Evolutionary conservation across 64 coral and sea anemone species (phyloP).

Genomic region (Dendrophyllia cribrosa): DNA sequence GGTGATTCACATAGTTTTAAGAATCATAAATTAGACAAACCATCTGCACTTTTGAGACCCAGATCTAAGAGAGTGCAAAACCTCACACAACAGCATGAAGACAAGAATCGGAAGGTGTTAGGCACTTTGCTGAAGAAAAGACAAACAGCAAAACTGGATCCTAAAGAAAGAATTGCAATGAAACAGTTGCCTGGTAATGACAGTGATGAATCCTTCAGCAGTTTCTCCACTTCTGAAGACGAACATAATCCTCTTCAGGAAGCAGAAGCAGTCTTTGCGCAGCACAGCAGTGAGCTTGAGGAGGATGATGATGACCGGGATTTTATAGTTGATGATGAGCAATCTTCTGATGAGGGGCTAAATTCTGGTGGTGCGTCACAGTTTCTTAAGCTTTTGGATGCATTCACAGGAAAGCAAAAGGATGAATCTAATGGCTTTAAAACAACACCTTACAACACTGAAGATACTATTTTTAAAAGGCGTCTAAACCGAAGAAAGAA

Average conservation of each 20-base stretch:
- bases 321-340: slow-evolving; percentile 82
- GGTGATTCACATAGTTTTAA: slow-evolving; percentile 2
- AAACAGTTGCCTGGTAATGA: not conserved
- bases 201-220: not conserved
- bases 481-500: slow-evolving; percentile 25
- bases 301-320: slow-evolving; percentile 86
- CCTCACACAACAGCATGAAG: slow-evolving; percentile 38
- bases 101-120: slow-evolving; percentile 57
- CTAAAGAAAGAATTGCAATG: slow-evolving; percentile 43
- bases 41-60: not conserved
- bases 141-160: slow-evolving; percentile 36
- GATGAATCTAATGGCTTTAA: not conserved
- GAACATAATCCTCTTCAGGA: slow-evolving; percentile 35
- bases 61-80: slow-evolving; percentile 55
- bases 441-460: no score
- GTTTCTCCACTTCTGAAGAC: slow-evolving; percentile 10
- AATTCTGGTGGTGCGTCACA: slow-evolving; percentile 77
- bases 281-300: slow-evolving; percentile 56
- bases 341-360: slow-evolving; percentile 73
- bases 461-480: not conserved
- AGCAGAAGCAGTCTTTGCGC: not conserved
- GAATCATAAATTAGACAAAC: not conserved
- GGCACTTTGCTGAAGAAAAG: slow-evolving; percentile 62
- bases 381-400: slow-evolving; percentile 72
- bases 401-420: slow-evolving; percentile 41